Evolutionary conservation across 1,140 invertebrate species (phyloP), one percentile per base, ranked within the genome.

Genomic region (Probaryconus sp.): DNA sequence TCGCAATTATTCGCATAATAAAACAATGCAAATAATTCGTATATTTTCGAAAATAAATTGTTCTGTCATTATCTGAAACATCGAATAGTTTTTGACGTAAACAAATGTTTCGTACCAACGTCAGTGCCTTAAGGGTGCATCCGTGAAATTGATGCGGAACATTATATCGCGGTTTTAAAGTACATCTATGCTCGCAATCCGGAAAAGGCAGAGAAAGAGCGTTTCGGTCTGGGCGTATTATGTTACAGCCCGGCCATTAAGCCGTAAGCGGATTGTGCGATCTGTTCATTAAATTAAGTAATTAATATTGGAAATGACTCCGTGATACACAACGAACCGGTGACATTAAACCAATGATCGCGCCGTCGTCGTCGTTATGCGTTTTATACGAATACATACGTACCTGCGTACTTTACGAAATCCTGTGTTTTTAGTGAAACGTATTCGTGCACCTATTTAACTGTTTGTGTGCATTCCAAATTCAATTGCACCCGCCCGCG

Each of bases 271-370:
- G 77, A 81, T 81, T 79, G 77, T 55, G 37, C 64, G 71, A 71
- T 65, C 51, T 76, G 75, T 76, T 78, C 72, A 82, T 82, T 81
- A 82, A 81, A 81, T 80, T 77, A 78, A 78, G 69, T 81, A 77
- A 82, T 83, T 78, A 82, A 81, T 81, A 81, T 79, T 69, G 55
- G 63, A 76, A 80, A 79, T 76, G 45, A 64, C 48, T 47, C 38
- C 7, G 26, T 42, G 43, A 78, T 73, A 40, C 63, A 56, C 42
- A 64, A 42, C 51, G 40, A 56, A 45, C 58, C 51, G 51, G 53
- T 67, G 56, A 50, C 51, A 74, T 48, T 61, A 51, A 63, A 68
- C 51, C 51, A 73, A 56, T 55, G 58, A 73, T 48, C 42, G 53
- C 55, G 17, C 30, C 13, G 42, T 50, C 51, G 17, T 35, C 13